Evolutionary conservation across 2,888 invertebrate species (phyloP), one percentile per base, ranked within the genome.

Genomic region (Keiferia lycopersicella): DNA sequence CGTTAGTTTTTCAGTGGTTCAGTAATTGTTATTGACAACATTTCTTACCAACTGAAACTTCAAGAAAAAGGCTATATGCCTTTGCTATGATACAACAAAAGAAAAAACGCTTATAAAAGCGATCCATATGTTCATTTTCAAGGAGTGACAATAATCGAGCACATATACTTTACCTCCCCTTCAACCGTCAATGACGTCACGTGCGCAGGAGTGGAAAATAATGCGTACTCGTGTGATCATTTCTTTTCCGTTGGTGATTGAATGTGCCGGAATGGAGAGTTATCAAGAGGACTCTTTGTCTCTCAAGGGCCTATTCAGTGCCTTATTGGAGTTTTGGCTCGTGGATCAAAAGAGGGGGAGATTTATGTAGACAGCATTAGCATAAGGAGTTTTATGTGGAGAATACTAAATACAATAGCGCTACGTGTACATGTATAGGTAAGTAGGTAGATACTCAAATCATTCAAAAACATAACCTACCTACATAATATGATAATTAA

Each of bases 131-230:
- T 72, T 81, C 69, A 62, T 66, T 65, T 63, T 68, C 59, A 66
- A 70, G 71, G 34, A 48, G 20, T 26, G 18, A 34, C 53, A 53
- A 66, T 56, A 61, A 38, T 48, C 65, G 51, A 53, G 51, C 12
- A 26, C 51, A 53, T 53, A 67, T 53, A 67, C 59, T 61, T 62
- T 61, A 64, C 71, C 64, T 70, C 70, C 67, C 69, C 65, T 66
- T 67, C n/a, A 73, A 70, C 57, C 71, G 82, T 81, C 86, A 87
- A 68, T 73, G 72, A 53, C 72, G 82, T 82, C 87, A 88, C 88
- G 88, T 88, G 88, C 84, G 77, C 78, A 71, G 68, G 68, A 86
- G 82, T 71, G 76, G 71, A 18, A 56, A 56, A 56, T 68, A 75
- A 78, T 77, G 73, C 75, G 79, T 78, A 73, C 84, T 86, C 66